Percentiles rank a stretch among this genome's conserved stretches.
phyloP scores from a whole-genome alignment of 2,113 vertebrate species.

The Caranx ignobilis region DNA sequence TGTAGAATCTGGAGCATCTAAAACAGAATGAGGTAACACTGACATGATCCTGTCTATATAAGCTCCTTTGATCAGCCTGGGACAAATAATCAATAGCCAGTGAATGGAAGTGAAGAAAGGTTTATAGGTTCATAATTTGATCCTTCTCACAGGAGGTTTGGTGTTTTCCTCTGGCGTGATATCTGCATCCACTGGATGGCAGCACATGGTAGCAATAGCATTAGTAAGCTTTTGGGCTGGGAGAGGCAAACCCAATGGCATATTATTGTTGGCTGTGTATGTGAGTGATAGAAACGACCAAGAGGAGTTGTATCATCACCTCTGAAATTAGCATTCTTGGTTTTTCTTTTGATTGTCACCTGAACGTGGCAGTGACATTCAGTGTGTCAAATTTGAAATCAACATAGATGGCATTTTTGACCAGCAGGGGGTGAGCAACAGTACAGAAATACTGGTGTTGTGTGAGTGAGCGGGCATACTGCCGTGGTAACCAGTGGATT shows the following conservation, averaged over 20 bases:
- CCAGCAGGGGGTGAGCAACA: not conserved
- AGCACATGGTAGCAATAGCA: constrained; percentile 32
- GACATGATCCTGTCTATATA: no score
- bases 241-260: not conserved
- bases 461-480: constrained; percentile 7
- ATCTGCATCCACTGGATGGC: constrained; percentile 60
- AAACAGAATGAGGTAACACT: no score
- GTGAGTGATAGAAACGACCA: not conserved
- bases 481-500: constrained; percentile 82
- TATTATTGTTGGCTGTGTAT: not conserved
- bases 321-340: not conserved
- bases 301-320: not conserved
- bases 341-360: not conserved
- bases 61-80: no score
- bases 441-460: constrained; percentile 2
- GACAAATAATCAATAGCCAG: not conserved
- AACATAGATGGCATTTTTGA: not conserved
- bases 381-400: not conserved
- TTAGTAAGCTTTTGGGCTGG: not conserved
- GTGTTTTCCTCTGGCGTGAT: not conserved
- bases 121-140: no score
- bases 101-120: not conserved
- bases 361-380: not conserved
- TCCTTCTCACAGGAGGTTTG: not conserved
- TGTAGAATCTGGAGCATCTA: not conserved